These are phyloP conservation scores for Enteromius thamalakanensis DNA, from an alignment of 2,797 vertebrate species.

Conservation along the genomic window DNA sequence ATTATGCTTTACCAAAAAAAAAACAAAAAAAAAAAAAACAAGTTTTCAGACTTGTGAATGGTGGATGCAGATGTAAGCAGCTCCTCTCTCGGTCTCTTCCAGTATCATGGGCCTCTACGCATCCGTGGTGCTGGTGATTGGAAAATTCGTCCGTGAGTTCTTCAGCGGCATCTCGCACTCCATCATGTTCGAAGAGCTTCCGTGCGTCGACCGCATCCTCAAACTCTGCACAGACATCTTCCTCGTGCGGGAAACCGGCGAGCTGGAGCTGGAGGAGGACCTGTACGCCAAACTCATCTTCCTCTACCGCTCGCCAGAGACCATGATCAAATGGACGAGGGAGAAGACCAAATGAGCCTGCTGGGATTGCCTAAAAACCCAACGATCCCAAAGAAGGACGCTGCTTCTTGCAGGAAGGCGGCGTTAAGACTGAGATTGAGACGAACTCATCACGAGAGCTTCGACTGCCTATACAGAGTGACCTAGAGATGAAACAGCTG, in stretches of 20 bases:
- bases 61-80: too few species aligned
- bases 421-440: slow-evolving; percentile 22
- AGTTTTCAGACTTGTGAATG: too few species aligned
- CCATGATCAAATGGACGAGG: slow-evolving; percentile 99
- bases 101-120: slow-evolving; percentile 99
- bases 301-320: slow-evolving; percentile 98
- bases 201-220: slow-evolving; percentile 96
- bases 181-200: slow-evolving; percentile 99
- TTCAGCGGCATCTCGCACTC: slow-evolving; percentile 99
- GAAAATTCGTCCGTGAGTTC: slow-evolving; percentile 98
- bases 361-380: not conserved
- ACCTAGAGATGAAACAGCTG: slow-evolving; percentile 40
- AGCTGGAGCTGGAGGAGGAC: slow-evolving; percentile 98
- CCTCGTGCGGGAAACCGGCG: slow-evolving; percentile 96
- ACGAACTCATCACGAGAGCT: slow-evolving; percentile 21
- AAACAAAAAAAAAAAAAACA: not conserved
- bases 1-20: not conserved
- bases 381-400: not conserved
- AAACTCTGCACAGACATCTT: slow-evolving; percentile 99
- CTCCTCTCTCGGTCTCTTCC: not conserved
- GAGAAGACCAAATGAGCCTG: slow-evolving; percentile 91
- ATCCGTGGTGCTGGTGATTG: slow-evolving; percentile 96
- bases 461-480: slow-evolving; percentile 64
- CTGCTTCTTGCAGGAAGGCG: not conserved
- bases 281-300: slow-evolving; percentile 98